A percentile compares a stretch with the other conserved stretches of the same genome.
Conservation (phyloP, 1,140 invertebrate species). For the Ptiloglossa arizonensis region DNA sequence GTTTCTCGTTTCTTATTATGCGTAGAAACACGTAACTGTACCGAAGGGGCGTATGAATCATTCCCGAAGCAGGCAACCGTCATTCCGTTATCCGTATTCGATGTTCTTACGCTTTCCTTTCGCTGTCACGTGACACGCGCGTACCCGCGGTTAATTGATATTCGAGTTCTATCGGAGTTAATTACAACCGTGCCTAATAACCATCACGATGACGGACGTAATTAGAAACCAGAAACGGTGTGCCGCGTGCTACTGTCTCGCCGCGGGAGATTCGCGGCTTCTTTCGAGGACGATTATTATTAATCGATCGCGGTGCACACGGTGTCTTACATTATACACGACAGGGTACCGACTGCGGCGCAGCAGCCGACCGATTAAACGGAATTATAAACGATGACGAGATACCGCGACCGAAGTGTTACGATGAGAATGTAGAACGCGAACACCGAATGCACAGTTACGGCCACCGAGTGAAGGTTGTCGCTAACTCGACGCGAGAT, state of each 20-base stretch:
- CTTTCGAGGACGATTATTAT: constrained; percentile 14
- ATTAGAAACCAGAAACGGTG: not conserved
- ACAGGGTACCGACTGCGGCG: constrained; percentile 14
- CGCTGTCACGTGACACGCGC: not conserved
- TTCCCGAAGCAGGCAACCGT: constrained; percentile 46
- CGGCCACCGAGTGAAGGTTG: constrained; percentile 8
- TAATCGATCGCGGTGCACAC: constrained; percentile 19
- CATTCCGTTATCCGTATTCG: constrained; percentile 41
- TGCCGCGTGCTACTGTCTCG: not conserved
- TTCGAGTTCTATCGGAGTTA: not conserved
- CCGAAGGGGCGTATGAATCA: constrained; percentile 49
- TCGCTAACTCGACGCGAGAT: constrained; percentile 19
- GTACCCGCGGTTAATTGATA: not conserved
- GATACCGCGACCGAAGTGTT: constrained; percentile 41
- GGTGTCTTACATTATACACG: constrained; percentile 26
- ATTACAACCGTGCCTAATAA: not conserved
- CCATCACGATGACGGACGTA: not conserved
- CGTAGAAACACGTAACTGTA: constrained; percentile 47
- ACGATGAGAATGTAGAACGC: constrained; percentile 53
- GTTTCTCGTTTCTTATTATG: constrained; percentile 1
- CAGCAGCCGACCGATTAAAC: constrained; percentile 38
- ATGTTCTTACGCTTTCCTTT: constrained; percentile 33
- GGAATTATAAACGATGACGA: constrained; percentile 51
- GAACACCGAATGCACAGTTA: constrained; percentile 46
- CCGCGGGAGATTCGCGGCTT: constrained; percentile 11